These are phyloP conservation scores for Siphamia tubifer DNA, from an alignment of 2,113 vertebrate species.

Conservation along the genomic window DNA sequence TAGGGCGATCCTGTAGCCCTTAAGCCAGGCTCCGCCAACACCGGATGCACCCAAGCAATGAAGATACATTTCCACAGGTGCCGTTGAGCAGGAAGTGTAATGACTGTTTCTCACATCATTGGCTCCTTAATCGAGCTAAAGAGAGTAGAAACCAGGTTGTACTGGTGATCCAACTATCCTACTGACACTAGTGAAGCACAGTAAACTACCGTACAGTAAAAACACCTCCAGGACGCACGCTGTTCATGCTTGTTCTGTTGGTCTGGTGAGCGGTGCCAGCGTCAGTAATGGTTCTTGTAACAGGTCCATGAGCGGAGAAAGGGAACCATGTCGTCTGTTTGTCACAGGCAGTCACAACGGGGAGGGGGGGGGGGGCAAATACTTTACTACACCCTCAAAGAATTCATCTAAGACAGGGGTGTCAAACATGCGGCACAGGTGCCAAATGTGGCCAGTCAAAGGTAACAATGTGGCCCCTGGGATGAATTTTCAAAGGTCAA, in stretches of 20 bases:
- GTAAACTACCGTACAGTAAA: conserved; percentile 50
- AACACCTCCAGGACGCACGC: no score
- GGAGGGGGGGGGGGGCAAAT: no score
- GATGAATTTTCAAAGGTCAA: no score
- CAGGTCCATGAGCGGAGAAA: conserved; percentile 53
- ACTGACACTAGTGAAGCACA: conserved; percentile 52
- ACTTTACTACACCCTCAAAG: conserved; percentile 2
- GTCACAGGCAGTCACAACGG: conserved; percentile 47
- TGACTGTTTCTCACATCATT: conserved; percentile 69
- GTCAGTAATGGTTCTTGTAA: conserved; percentile 64
- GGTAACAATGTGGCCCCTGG: no score
- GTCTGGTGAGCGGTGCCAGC: conserved; percentile 40
- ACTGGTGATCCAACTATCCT: conserved; percentile 47
- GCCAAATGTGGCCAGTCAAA: no score
- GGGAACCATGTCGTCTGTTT: conserved; percentile 52
- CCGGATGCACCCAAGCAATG: conserved; percentile 56
- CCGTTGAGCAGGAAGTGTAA: conserved; percentile 61
- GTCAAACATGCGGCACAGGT: no score
- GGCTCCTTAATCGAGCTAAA: conserved; percentile 70
- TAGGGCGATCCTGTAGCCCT: conserved; percentile 43
- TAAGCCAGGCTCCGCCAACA: conserved; percentile 40
- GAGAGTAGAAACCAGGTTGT: conserved; percentile 57
- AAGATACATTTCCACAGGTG: conserved; percentile 72
- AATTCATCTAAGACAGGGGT: background rate
- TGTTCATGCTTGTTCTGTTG: conserved; percentile 49